Percentiles rank a stretch among this genome's conserved stretches.
Evolutionary conservation across 2,113 vertebrate genomes (phyloP).

Genomic region (human (Homo sapiens)): DNA sequence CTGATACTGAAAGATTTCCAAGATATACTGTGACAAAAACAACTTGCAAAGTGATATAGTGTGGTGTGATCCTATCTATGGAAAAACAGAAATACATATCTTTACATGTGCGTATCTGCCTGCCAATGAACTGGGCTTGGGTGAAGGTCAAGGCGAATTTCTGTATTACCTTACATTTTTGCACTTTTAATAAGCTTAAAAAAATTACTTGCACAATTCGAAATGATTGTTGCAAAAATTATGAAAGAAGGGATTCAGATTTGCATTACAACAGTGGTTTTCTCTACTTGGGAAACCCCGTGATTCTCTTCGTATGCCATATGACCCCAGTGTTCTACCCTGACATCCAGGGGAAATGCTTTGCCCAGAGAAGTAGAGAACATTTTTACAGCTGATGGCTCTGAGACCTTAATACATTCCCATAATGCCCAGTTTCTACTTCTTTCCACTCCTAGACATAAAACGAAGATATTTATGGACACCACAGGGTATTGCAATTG

Average conservation of each 20-base stretch:
- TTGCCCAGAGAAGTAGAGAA: neutral
- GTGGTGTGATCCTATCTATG: accelerated
- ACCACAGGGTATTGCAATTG: neutral
- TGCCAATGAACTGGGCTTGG: neutral
- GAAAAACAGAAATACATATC: neutral
- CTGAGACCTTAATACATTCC: neutral
- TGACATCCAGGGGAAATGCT: too few relatives aligned
- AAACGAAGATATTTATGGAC: neutral
- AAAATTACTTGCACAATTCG: neutral
- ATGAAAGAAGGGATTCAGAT: neutral
- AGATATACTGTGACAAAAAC: neutral
- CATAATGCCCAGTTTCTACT: neutral
- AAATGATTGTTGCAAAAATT: neutral
- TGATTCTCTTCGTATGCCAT: accelerated
- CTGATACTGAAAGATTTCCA: neutral
- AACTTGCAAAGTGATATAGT: neutral
- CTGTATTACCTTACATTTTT: neutral
- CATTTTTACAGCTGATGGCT: neutral
- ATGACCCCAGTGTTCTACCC: neutral
- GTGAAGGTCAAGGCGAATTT: neutral
- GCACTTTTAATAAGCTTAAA: neutral
- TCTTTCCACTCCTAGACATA: too few relatives aligned
- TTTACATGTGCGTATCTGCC: accelerated
- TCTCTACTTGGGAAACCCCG: accelerated
- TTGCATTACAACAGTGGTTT: accelerated